Evolutionary conservation across 2,113 vertebrate genomes (phyloP), one percentile per base, ranked within the genome.

Genomic region (Lipotes vexillifer): DNA sequence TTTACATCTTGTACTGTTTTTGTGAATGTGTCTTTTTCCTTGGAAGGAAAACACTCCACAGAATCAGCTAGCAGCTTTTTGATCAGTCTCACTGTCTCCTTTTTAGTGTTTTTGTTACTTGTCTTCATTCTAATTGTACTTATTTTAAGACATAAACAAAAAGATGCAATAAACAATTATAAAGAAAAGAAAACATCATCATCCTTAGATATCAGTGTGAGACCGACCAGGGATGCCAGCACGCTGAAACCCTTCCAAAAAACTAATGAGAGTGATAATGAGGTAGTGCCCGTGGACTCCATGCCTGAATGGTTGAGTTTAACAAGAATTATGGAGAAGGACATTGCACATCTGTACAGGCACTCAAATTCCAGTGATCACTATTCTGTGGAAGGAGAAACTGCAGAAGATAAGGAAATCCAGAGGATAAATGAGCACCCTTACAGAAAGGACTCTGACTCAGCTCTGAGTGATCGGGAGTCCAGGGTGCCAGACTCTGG

Each of bases 371-470:
- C 99, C 6, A 99, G 99, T 7, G 99, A 99, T 6, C 99, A 98
- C 57, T 98, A 99, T 55, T 99, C 99, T 52, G 99, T 99, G 0
- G 99, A 99, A 97, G 99, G 99, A 41, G 99, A 99, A 96, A 99
- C 98, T 18, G 99, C 99, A 15, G 99, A 99, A 95, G 99, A 99
- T 3, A 99, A 99, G 93, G 99, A 99, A 98, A 99, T 99, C 82
- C 99, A 99, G 97, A 98, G 98, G 98, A 99, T 99, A 82, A 99
- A 99, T 91, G 98, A 99, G 55, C 98, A 98, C 91, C 98, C 98
- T 74, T 99, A 98, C 90, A 97, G 97, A 74, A 99, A 99, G 97
- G 98, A 96, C 52, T 59, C 96, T 0, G 27, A 97, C 63, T 98
- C 98, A 1, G 75, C 55, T 0, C 89, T 98, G 66, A 98, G 98